phyloP scores from a whole-genome alignment of 2,113 vertebrate genomes.

The Ibidorhyncha struthersii region DNA sequence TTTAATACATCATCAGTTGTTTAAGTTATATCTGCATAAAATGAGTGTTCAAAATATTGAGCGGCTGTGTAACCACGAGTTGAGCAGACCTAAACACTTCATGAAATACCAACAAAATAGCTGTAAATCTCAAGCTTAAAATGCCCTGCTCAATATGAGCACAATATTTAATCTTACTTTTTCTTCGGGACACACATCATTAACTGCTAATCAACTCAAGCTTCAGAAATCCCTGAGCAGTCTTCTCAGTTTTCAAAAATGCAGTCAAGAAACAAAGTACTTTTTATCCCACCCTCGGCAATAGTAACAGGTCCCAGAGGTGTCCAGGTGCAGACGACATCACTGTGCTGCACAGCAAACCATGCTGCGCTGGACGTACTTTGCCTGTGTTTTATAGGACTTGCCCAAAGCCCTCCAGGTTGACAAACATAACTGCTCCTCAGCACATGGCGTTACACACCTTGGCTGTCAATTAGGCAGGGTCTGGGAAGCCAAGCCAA shows the following conservation, averaged over 20 bases:
- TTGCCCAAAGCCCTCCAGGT: conserved; percentile 19
- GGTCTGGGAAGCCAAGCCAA: neutral
- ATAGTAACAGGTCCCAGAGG: conserved; percentile 58
- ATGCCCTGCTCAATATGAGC: conserved; percentile 61
- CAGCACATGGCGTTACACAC: neutral
- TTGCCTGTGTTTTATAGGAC: conserved; percentile 39
- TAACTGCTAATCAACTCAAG: conserved; percentile 80
- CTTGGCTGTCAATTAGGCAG: conserved; percentile 22
- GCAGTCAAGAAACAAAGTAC: conserved; percentile 66
- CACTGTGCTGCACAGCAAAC: neutral
- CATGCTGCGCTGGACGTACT: neutral
- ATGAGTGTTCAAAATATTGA: conserved; percentile 57
- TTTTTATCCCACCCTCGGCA: conserved; percentile 64
- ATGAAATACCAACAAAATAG: conserved; percentile 61
- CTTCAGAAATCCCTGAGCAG: conserved; percentile 72
- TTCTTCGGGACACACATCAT: conserved; percentile 77
- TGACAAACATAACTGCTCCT: neutral
- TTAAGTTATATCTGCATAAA: conserved; percentile 57
- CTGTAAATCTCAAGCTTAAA: conserved; percentile 67
- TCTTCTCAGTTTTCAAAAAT: conserved; percentile 75
- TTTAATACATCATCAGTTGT: conserved; percentile 33
- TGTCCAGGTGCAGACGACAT: conserved; percentile 71
- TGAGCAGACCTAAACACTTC: conserved; percentile 57
- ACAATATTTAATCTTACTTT: conserved; percentile 74
- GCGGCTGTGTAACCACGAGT: conserved; percentile 11